Percentiles rank a stretch among this genome's conserved stretches.
phyloP scores from a whole-genome alignment of 1,140 invertebrate genomes.

The Cydia pomonella region DNA sequence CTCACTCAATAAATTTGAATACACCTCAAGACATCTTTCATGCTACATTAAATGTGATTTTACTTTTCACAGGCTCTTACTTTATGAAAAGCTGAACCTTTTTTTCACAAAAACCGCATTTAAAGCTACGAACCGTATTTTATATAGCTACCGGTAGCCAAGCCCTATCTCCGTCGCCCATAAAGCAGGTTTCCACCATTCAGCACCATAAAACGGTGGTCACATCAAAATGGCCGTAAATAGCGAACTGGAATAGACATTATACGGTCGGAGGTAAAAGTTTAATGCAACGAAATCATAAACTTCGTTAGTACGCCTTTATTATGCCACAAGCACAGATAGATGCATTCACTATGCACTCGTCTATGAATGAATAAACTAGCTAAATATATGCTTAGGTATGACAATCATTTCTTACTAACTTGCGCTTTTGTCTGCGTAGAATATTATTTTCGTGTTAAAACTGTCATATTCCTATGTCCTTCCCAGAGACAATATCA shows the following conservation, averaged over 20 bases:
- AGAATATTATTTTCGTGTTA: too few species aligned
- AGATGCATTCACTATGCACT: neutral
- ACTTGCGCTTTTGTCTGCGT: too few species aligned
- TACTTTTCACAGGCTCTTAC: too few species aligned
- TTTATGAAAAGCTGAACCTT: too few species aligned
- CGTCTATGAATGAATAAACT: neutral
- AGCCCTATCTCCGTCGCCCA: slow-evolving; percentile 37
- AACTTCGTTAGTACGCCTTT: neutral
- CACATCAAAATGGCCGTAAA: slow-evolving; percentile 43
- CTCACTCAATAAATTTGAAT: too few species aligned
- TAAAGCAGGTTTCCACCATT: slow-evolving; percentile 46
- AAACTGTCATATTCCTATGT: too few species aligned
- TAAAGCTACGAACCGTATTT: neutral
- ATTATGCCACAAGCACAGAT: neutral
- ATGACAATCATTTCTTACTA: neutral
- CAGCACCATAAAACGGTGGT: slow-evolving; percentile 46
- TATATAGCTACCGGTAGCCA: slow-evolving; percentile 7
- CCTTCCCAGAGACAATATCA: too few species aligned
- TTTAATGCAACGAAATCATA: slow-evolving; percentile 26
- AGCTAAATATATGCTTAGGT: too few species aligned
- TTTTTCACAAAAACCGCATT: neutral
- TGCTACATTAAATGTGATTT: too few species aligned
- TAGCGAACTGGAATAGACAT: slow-evolving; percentile 36
- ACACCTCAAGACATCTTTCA: too few species aligned
- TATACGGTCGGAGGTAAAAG: slow-evolving; percentile 29